phyloP scores from a whole-genome alignment of 2,888 invertebrate species.

The Capitulum mitella region DNA sequence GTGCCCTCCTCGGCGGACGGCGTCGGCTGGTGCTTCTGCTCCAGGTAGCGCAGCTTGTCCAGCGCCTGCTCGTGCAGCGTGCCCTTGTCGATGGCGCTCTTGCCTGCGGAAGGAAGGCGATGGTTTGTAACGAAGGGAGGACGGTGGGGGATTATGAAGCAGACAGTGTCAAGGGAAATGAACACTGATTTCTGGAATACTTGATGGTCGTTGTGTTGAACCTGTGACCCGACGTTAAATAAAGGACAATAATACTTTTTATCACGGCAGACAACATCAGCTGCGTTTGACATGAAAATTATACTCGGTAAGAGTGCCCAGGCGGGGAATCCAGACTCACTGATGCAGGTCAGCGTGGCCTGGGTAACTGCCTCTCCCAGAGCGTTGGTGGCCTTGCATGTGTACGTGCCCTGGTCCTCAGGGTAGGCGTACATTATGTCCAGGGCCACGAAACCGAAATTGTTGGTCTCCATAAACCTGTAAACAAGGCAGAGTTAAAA shows the following conservation, averaged over 20 bases:
- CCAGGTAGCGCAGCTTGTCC: conserved; percentile 76
- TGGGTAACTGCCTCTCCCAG: conserved; percentile 90
- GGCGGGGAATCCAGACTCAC: background rate
- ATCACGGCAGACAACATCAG: no score
- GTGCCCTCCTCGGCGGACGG: conserved; percentile 63
- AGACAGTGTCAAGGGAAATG: no score
- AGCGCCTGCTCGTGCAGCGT: conserved; percentile 82
- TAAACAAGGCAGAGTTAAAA: background rate
- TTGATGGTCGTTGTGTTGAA: no score
- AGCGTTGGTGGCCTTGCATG: conserved; percentile 83
- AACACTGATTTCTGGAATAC: no score
- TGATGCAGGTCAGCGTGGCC: conserved; percentile 77
- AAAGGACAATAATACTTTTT: no score
- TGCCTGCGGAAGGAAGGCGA: conserved; percentile 47
- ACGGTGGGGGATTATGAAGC: no score
- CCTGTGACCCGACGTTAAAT: no score
- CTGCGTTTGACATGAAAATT: no score
- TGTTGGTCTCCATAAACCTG: conserved; percentile 82
- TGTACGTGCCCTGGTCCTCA: conserved; percentile 94
- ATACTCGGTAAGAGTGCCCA: no score
- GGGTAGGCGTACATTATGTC: conserved; percentile 93
- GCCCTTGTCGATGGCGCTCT: conserved; percentile 69
- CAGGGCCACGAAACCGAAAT: conserved; percentile 93
- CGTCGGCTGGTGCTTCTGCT: conserved; percentile 57
- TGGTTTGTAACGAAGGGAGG: no score